A percentile compares a stretch with the other conserved stretches of the same genome.
phyloP scores from a whole-genome alignment of 2,888 invertebrate genomes.

The Caenorhabditis sulstoni region DNA sequence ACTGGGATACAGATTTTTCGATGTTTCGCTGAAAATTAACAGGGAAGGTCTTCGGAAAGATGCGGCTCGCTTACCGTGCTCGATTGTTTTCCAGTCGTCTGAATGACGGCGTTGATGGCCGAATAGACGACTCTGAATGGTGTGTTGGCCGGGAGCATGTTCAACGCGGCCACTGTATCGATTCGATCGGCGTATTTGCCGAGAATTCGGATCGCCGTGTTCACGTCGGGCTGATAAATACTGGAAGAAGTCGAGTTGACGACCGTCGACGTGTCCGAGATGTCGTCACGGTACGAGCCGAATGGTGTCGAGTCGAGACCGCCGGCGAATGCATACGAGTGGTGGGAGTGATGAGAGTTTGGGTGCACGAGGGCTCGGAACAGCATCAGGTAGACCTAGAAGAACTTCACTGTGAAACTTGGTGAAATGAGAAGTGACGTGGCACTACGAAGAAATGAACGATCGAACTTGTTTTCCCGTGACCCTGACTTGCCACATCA shows the following conservation, averaged over 20 bases:
- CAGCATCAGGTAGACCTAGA: slow-evolving; percentile 85
- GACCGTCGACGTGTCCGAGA: slow-evolving; percentile 32
- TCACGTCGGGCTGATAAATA: slow-evolving; percentile 86
- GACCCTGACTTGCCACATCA: too few species aligned
- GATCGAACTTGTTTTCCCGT: too few species aligned
- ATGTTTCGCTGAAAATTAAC: slow-evolving; percentile 62
- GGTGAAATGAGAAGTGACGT: not conserved
- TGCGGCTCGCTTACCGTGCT: slow-evolving; percentile 51
- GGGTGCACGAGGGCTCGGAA: slow-evolving; percentile 85
- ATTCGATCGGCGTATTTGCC: slow-evolving; percentile 90
- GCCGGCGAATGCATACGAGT: slow-evolving; percentile 79
- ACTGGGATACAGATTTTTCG: slow-evolving; percentile 63
- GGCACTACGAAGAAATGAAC: too few species aligned
- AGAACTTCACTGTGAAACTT: too few species aligned
- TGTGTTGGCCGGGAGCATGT: slow-evolving; percentile 89
- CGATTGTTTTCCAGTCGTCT: slow-evolving; percentile 86
- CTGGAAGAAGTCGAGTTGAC: slow-evolving; percentile 44
- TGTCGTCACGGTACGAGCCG: slow-evolving; percentile 51
- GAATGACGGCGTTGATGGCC: slow-evolving; percentile 86
- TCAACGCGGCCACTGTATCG: slow-evolving; percentile 86
- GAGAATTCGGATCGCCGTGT: slow-evolving; percentile 88
- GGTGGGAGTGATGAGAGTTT: slow-evolving; percentile 81
- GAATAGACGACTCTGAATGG: slow-evolving; percentile 86
- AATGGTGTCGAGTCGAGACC: slow-evolving; percentile 79
- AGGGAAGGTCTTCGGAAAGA: not conserved